Evolutionary conservation across 2,113 vertebrate genomes (phyloP).

Genomic region (Synchiropus splendidus): DNA sequence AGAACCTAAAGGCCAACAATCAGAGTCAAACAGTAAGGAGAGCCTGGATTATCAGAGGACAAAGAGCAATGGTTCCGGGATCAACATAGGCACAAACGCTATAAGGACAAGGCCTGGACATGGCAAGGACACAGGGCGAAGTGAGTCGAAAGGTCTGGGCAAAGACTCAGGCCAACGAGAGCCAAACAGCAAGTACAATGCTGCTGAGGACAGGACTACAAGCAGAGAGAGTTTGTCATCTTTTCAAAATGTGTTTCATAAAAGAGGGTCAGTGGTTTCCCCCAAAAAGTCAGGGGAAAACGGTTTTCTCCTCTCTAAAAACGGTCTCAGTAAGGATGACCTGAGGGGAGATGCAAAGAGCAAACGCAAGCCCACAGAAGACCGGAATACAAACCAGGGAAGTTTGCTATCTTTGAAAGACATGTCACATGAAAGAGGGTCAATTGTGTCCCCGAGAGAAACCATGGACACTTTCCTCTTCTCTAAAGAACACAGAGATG

Average conservation of each 20-base stretch:
- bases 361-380: slow-evolving; percentile 13
- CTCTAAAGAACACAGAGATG: slow-evolving; percentile 25
- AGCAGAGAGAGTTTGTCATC: background rate
- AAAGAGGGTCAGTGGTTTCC: background rate
- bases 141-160: slow-evolving; percentile 15
- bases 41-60: slow-evolving; percentile 31
- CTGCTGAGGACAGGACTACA: background rate
- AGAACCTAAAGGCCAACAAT: slow-evolving; percentile 18
- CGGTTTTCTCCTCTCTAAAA: too few species aligned
- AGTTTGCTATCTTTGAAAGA: slow-evolving; percentile 18
- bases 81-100: slow-evolving; percentile 17
- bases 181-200: background rate
- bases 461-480: slow-evolving; percentile 4
- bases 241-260: too few species aligned
- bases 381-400: slow-evolving; percentile 11
- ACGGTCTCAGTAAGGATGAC: too few species aligned
- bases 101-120: slow-evolving; percentile 9
- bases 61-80: slow-evolving; percentile 11
- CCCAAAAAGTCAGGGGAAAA: background rate
- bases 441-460: slow-evolving; percentile 10
- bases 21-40: slow-evolving; percentile 28
- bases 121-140: slow-evolving; percentile 21
- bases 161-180: slow-evolving; percentile 14
- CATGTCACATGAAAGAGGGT: slow-evolving; percentile 14
- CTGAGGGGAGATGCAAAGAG: slow-evolving; percentile 16